Conservation (phyloP, 2,797 vertebrate genomes). For the Cryptoblepharus egeriae region DNA sequence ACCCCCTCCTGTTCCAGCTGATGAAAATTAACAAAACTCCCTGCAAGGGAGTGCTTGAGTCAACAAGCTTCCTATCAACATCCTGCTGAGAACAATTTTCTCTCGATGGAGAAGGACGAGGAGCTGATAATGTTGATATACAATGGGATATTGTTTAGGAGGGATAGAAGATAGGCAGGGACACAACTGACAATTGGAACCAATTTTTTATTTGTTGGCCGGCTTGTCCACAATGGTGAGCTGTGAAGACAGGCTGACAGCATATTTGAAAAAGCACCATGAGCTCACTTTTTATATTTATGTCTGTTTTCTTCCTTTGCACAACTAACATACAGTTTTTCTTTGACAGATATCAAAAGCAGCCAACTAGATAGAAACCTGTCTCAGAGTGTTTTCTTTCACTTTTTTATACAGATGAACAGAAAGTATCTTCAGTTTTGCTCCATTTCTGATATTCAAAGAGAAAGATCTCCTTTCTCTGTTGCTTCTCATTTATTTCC, state of each 20-base stretch:
- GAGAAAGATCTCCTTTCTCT: not conserved
- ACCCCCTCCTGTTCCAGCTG: too few species aligned
- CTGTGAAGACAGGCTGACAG: not conserved
- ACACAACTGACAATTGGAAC: too few species aligned
- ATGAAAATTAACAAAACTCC: too few species aligned
- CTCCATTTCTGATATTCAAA: not conserved
- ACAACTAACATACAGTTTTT: not conserved
- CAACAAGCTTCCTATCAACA: too few species aligned
- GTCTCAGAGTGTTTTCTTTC: not conserved
- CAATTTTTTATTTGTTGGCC: too few species aligned
- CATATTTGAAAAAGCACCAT: not conserved
- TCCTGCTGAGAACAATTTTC: too few species aligned
- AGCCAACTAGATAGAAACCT: not conserved
- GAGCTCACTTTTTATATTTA: not conserved
- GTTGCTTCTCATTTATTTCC: not conserved
- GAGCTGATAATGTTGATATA: too few species aligned
- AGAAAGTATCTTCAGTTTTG: not conserved
- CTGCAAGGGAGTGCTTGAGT: too few species aligned
- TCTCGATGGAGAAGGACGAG: too few species aligned
- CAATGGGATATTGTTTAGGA: too few species aligned
- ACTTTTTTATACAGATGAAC: not conserved
- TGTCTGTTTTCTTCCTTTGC: not conserved
- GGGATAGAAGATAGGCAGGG: too few species aligned
- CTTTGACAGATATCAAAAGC: conserved; percentile 6
- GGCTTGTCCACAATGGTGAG: not conserved